A percentile compares a stretch with the other conserved stretches of the same genome.
phyloP scores from a whole-genome alignment of 2,888 invertebrate species.

The Geotrupes spiniger region DNA sequence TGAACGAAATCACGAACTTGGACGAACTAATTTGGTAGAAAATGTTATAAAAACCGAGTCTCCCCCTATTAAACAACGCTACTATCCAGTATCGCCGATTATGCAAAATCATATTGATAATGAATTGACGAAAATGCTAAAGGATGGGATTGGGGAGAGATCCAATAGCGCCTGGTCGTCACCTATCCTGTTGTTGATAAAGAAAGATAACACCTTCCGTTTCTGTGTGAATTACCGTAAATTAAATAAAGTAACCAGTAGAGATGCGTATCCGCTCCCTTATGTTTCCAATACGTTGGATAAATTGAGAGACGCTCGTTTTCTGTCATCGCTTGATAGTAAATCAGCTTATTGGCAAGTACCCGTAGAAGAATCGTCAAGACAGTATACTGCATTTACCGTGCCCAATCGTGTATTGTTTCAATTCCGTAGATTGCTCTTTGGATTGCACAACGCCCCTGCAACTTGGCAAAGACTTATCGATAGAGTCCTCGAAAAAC shows the following conservation, averaged over 20 bases:
- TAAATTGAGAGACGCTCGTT: slow-evolving; percentile 22
- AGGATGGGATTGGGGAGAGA: slow-evolving; percentile 27
- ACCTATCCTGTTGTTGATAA: slow-evolving; percentile 23
- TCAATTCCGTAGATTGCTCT: slow-evolving; percentile 37
- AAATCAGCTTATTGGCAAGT: slow-evolving; percentile 27
- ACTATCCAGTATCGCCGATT: slow-evolving; percentile 31
- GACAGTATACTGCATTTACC: slow-evolving; percentile 33
- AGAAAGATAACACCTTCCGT: slow-evolving; percentile 26
- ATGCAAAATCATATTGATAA: slow-evolving; percentile 27
- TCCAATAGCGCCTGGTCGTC: slow-evolving; percentile 27
- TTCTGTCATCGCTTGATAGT: slow-evolving; percentile 22
- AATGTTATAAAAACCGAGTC: slow-evolving; percentile 14
- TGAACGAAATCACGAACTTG: slow-evolving; percentile 4
- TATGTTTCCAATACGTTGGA: slow-evolving; percentile 21
- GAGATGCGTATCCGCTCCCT: slow-evolving; percentile 26
- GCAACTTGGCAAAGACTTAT: slow-evolving; percentile 36
- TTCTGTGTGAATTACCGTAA: slow-evolving; percentile 29
- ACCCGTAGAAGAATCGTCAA: slow-evolving; percentile 20
- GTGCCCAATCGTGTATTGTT: slow-evolving; percentile 33
- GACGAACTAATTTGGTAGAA: slow-evolving; percentile 16
- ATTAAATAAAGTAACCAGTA: slow-evolving; percentile 21
- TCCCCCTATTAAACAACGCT: slow-evolving; percentile 29
- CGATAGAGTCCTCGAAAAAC: slow-evolving; percentile 29
- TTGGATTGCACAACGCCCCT: slow-evolving; percentile 34
- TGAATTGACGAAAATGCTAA: slow-evolving; percentile 28